phyloP scores from a whole-genome alignment of 2,797 vertebrate genomes.

The Aulostomus chinensis region DNA sequence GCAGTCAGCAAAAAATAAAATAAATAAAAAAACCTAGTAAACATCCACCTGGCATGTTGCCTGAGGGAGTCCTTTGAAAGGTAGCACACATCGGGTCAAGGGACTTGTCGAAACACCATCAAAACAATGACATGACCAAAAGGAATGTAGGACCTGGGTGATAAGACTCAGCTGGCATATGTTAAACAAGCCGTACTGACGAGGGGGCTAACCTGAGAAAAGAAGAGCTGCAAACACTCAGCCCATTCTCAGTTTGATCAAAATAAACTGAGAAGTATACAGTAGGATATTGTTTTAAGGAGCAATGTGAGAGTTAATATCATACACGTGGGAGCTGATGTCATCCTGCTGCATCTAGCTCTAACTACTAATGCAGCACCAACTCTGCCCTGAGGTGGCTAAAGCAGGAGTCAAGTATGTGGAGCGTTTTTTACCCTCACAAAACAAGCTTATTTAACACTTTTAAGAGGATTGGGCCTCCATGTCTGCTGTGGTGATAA shows the following conservation, averaged over 20 bases:
- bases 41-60: slow-evolving; percentile 46
- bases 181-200: slow-evolving; percentile 67
- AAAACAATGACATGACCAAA: slow-evolving; percentile 63
- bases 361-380: slow-evolving; percentile 13
- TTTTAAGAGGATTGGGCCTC: neutral
- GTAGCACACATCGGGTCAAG: slow-evolving; percentile 46
- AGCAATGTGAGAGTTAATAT: slow-evolving; percentile 25
- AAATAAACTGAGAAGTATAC: slow-evolving; percentile 16
- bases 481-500: neutral
- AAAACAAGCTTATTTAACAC: neutral
- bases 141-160: slow-evolving; percentile 71
- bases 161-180: slow-evolving; percentile 63
- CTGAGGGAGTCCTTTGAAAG: slow-evolving; percentile 55
- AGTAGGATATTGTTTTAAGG: slow-evolving; percentile 22
- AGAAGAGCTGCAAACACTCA: slow-evolving; percentile 4
- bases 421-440: neutral
- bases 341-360: slow-evolving; percentile 17
- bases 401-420: neutral
- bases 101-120: slow-evolving; percentile 61
- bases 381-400: slow-evolving; percentile 6
- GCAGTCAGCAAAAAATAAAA: slow-evolving; percentile 15
- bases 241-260: slow-evolving; percentile 14
- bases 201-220: slow-evolving; percentile 32
- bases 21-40: slow-evolving; percentile 28
- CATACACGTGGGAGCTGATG: slow-evolving; percentile 28